Conservation (phyloP, 2,113 vertebrate genomes). For the Scytalopus superciliaris region DNA sequence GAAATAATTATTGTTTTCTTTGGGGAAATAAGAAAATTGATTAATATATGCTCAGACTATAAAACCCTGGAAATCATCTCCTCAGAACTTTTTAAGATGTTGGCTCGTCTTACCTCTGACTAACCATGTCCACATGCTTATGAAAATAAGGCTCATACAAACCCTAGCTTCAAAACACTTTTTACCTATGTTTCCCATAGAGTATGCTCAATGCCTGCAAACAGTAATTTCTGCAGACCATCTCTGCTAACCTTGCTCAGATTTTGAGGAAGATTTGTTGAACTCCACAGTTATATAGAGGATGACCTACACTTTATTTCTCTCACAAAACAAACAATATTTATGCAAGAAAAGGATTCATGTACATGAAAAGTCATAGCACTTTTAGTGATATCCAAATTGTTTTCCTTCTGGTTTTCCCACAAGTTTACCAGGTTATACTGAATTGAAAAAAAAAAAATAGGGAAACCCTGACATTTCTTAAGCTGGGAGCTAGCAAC, state of each 20-base stretch:
- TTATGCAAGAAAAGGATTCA: not conserved
- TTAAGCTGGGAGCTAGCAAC: not conserved
- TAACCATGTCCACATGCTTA: accelerated
- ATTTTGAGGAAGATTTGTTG: not conserved
- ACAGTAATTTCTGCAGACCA: not conserved
- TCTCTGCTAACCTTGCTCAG: not conserved
- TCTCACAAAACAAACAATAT: not conserved
- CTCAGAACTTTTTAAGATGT: not conserved
- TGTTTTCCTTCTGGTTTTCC: not conserved
- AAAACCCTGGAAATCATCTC: not conserved
- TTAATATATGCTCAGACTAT: not conserved
- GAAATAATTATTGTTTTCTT: not conserved
- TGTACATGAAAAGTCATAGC: not conserved
- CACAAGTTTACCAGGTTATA: not conserved
- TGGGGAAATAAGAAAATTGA: not conserved
- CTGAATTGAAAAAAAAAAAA: not conserved
- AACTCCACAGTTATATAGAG: not conserved
- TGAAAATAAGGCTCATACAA: not conserved
- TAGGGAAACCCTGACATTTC: not conserved
- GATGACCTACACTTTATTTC: accelerated
- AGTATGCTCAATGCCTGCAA: not conserved
- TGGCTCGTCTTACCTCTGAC: not conserved
- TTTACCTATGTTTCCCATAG: not conserved
- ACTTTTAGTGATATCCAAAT: not conserved
- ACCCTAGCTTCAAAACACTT: not conserved